Evolutionary conservation across 1,140 invertebrate genomes (phyloP).

Genomic region (Oryctes rhinoceros): DNA sequence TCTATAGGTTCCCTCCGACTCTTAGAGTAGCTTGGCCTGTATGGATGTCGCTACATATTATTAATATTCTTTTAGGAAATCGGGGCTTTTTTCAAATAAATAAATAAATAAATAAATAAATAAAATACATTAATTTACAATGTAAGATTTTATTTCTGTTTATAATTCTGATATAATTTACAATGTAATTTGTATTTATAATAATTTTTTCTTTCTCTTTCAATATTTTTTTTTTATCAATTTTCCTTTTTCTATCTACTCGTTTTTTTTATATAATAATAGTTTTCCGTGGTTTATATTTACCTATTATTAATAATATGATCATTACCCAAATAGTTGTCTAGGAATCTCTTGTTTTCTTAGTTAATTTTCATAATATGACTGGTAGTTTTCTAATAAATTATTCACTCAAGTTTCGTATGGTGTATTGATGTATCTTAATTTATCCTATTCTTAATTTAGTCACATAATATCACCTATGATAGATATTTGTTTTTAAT

Average conservation of each 20-base stretch:
- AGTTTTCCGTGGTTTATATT: background rate
- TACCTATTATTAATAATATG: background rate
- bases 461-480: constrained; percentile 3
- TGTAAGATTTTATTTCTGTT: background rate
- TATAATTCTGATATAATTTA: constrained; percentile 16
- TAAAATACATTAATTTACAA: background rate
- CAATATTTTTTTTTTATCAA: background rate
- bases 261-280: background rate
- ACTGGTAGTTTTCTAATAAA: background rate
- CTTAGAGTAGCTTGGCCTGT: no score
- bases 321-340: background rate
- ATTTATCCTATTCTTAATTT: background rate
- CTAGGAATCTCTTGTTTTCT: background rate
- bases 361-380: background rate
- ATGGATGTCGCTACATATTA: no score
- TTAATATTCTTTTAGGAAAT: no score
- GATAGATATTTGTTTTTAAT: background rate
- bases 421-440: constrained; percentile 5
- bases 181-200: constrained; percentile 10
- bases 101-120: no score
- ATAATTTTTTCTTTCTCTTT: background rate
- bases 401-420: constrained; percentile 5
- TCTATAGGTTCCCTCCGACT: no score
- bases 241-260: background rate
- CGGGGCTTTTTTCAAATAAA: no score